Evolutionary conservation across 2,113 vertebrate species (phyloP), one percentile per base, ranked within the genome.

Genomic region (Mirza zaza): DNA sequence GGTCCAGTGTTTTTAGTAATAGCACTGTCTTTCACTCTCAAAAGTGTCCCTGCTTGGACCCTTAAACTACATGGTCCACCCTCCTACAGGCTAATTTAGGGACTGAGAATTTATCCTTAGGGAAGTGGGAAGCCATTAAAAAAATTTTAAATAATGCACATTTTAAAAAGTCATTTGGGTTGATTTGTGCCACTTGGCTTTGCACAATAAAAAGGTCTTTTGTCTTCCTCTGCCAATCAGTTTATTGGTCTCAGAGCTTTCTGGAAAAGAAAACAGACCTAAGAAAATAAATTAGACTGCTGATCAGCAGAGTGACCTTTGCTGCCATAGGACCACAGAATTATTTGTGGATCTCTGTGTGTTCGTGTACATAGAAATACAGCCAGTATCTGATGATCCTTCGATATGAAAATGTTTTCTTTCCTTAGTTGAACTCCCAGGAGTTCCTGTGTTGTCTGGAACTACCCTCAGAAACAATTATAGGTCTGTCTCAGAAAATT

Each of bases 401-500:
- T 29, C 50, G 75, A 73, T 42, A 12, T 29, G 45, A 36, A 55
- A 92, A 83, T n/a, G 42, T 59, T 67, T 75, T 82, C 36, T 94
- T 87, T 65, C 75, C 59, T 94, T 57, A 79, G 52, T 4, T 90
- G 95, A 93, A 83, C 97, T 79, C 73, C 42, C 84, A 13, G 73
- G 85, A 93, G 85, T 71, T 96, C 87, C 94, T 95, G 87, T 96
- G 57, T 61, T 92, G 67, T 95, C 91, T 48, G 79, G 77, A 94
- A 76, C 59, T 57, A 18, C 36, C 32, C 34, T 93, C 52, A 5
- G 55, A 65, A 94, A 94, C 96, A 94, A 75, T 92, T 50, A 57
- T 7, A 85, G 70, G 57, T 76, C 86, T 79, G 86, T 83, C 70
- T 81, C 55, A 84, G 85, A 92, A 91, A 45, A 50, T 45, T 81